Percentiles rank a stretch among this genome's conserved stretches.
Conservation (phyloP, 2,888 invertebrate genomes). For the Melipona beecheii region DNA sequence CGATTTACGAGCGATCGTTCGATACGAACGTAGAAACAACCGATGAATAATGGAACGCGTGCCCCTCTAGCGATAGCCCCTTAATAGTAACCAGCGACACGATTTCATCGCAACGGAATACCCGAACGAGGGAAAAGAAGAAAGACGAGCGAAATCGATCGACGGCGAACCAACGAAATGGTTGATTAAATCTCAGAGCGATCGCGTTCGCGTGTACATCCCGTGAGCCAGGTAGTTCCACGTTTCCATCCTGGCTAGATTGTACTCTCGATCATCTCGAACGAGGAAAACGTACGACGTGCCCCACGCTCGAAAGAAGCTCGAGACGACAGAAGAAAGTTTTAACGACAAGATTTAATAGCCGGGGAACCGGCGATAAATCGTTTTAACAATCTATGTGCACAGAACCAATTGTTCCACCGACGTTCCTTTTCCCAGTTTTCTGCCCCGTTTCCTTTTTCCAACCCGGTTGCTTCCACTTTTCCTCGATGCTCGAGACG, state of each 20-base stretch:
- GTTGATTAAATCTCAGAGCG: conserved; percentile 9
- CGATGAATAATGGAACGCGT: conserved; percentile 71
- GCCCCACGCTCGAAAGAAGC: conserved; percentile 20
- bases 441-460: neutral
- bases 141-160: neutral
- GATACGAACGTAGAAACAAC: conserved; percentile 44
- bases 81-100: conserved; percentile 65
- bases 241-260: neutral
- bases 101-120: conserved; percentile 43
- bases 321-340: conserved; percentile 40
- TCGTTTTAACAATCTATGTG: conserved; percentile 58
- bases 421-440: neutral
- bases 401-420: conserved; percentile 36
- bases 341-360: conserved; percentile 58
- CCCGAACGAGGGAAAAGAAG: conserved; percentile 9
- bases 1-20: conserved; percentile 64
- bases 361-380: conserved; percentile 33
- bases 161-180: neutral
- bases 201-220: conserved; percentile 16
- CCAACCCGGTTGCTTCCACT: conserved; percentile 1
- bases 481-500: conserved; percentile 5
- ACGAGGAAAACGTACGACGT: conserved; percentile 7
- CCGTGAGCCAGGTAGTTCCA: neutral
- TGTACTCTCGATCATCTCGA: conserved; percentile 5
- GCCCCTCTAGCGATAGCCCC: conserved; percentile 41